Evolutionary conservation across 2,797 vertebrate species (phyloP).

Genomic region (Tangara arthus): DNA sequence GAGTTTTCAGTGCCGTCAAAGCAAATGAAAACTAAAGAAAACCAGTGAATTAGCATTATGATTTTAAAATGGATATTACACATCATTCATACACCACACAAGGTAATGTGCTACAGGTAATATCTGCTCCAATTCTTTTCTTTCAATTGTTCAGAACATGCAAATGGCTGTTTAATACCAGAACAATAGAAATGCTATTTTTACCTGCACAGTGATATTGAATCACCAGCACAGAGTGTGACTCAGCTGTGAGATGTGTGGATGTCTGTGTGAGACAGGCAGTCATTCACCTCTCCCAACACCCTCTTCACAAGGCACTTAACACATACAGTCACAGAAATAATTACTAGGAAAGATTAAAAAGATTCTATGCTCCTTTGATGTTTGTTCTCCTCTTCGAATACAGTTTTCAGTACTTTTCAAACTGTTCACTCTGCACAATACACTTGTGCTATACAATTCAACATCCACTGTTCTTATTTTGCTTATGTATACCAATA

Average conservation of each 20-base stretch:
- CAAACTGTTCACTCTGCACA: not conserved
- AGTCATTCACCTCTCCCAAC: not conserved
- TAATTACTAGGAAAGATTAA: not conserved
- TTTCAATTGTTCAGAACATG: not conserved
- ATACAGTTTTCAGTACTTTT: not conserved
- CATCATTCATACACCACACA: not conserved
- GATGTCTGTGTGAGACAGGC: not conserved
- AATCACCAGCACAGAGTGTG: not conserved
- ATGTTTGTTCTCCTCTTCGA: not conserved
- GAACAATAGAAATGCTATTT: constrained; percentile 7
- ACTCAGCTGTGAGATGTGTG: not conserved
- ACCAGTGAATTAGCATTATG: not conserved
- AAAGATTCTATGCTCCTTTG: not conserved
- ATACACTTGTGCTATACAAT: not conserved
- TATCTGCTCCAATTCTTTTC: not conserved
- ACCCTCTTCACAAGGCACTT: not conserved
- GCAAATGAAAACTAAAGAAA: not conserved
- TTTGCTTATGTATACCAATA: not conserved
- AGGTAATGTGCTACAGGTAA: not conserved
- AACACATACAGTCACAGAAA: not conserved
- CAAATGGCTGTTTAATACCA: not conserved
- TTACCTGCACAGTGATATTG: not conserved
- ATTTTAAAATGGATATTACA: not conserved
- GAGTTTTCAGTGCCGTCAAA: not conserved
- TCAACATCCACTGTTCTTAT: not conserved